Base-by-base conservation (phyloP, 2,113 vertebrate species). In the Petaurus breviceps region DNA sequence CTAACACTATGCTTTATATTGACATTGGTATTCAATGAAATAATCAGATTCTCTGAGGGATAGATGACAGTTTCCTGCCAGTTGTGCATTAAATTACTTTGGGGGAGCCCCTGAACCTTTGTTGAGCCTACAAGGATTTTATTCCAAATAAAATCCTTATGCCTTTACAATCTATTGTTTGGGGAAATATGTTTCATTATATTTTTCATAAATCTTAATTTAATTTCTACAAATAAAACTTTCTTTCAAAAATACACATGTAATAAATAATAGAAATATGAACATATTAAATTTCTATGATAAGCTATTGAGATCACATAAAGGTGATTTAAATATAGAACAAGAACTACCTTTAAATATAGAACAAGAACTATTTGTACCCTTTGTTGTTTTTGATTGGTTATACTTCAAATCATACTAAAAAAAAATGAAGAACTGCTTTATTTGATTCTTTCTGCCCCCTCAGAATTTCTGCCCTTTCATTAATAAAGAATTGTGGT, bases 81-180 rank as follows among this genome's bases (percentile, higher is more conserved):
- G 96, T 90, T 7, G 0, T 92, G 92, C 14, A 94, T 55, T 97
- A 92, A 97, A 96, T 96, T 94, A 93, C 94, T 96, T 95, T 94
- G 89, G 53, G 91, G 95, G 90, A 94, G 96, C 51, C 12, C 97
- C 31, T 54, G 89, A 53, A 43, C 25, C 93, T 92, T 5, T 28
- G 16, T 10, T 92, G 26, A 96, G 37, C 95, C 8, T 92, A 90
- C 55, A 94, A 50, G 92, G 25, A 95, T 92, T 92, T 91, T 9
- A 43, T n/a, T 84, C 19, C 68, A 84, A 84, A 84, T 43, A 10
- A 91, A 22, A 37, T 49, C 51, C 46, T 61, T 90, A 43, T 90
- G 92, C 91, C 46, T 52, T 90, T 92, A 94, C 49, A 94, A 96
- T 61, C 9, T 54, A 94, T 54, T 24, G 52, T 51, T 57, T 46